phyloP scores from a whole-genome alignment of 2,797 vertebrate genomes.

The Bovichtus diacanthus region DNA sequence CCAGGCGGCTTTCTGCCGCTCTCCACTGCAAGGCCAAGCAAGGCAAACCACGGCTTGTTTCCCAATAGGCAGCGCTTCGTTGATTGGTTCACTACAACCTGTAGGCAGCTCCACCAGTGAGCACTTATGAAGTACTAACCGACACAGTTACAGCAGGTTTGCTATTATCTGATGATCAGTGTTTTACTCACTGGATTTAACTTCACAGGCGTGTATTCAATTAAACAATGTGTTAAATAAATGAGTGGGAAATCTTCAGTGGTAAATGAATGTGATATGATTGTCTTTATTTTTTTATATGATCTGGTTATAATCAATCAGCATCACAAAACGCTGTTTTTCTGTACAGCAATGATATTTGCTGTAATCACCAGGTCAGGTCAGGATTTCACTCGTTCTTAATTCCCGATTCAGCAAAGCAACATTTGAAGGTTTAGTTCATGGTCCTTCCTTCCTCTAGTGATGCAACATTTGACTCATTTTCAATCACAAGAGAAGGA shows the following conservation, averaged over 20 bases:
- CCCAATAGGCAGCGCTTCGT: conserved; percentile 6
- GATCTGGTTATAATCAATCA: not conserved
- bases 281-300: not conserved
- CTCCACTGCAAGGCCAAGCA: conserved; percentile 18
- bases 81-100: conserved; percentile 10
- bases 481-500: too few species aligned
- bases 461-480: too few species aligned
- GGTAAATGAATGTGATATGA: not conserved
- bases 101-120: not conserved
- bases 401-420: conserved; percentile 4
- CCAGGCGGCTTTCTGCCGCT: conserved; percentile 45
- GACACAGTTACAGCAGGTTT: not conserved
- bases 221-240: not conserved
- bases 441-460: too few species aligned
- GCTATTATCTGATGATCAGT: not conserved
- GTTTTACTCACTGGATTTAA: conserved; percentile 1
- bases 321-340: not conserved
- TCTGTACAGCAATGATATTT: not conserved
- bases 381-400: not conserved
- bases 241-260: not conserved
- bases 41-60: conserved; percentile 11
- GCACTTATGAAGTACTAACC: not conserved
- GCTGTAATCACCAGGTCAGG: not conserved
- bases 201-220: not conserved
- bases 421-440: not conserved